phyloP scores from a whole-genome alignment of 2,797 vertebrate genomes.

The Aplochiton taeniatus region DNA sequence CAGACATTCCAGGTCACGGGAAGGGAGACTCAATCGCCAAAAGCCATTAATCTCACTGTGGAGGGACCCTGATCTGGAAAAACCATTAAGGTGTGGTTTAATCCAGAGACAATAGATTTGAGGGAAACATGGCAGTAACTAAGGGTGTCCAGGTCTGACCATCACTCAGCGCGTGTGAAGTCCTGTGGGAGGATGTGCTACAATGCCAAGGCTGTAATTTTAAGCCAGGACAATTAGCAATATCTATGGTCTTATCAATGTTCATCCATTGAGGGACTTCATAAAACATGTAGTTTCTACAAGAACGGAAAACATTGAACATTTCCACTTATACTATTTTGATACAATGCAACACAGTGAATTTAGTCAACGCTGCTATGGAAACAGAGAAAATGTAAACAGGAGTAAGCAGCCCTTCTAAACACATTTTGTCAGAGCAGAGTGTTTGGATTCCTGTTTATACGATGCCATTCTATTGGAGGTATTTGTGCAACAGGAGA shows the following conservation, averaged over 20 bases:
- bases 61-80: constrained; percentile 56
- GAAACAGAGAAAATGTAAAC: constrained; percentile 41
- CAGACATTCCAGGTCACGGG: constrained; percentile 11
- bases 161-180: not conserved
- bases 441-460: not conserved
- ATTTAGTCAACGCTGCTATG: too few relatives aligned
- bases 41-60: constrained; percentile 27
- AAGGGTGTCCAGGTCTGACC: constrained; percentile 23
- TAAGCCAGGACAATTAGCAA: too few relatives aligned
- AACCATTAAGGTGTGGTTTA: constrained; percentile 37
- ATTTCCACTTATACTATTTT: too few relatives aligned
- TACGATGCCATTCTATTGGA: too few relatives aligned
- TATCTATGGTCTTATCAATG: too few relatives aligned
- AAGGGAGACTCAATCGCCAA: constrained; percentile 36
- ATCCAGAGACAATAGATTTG: constrained; percentile 38
- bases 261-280: too few relatives aligned
- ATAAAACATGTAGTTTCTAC: too few relatives aligned
- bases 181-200: too few relatives aligned
- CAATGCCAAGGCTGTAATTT: too few relatives aligned
- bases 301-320: too few relatives aligned
- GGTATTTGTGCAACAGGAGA: too few relatives aligned
- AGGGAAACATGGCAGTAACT: constrained; percentile 17
- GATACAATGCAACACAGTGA: too few relatives aligned
- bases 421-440: constrained; percentile 23
- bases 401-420: constrained; percentile 29